Percentiles rank a stretch among this genome's conserved stretches.
Evolutionary conservation across 2,113 vertebrate species (phyloP).

Genomic region (Heterotilapia buettikoferi): DNA sequence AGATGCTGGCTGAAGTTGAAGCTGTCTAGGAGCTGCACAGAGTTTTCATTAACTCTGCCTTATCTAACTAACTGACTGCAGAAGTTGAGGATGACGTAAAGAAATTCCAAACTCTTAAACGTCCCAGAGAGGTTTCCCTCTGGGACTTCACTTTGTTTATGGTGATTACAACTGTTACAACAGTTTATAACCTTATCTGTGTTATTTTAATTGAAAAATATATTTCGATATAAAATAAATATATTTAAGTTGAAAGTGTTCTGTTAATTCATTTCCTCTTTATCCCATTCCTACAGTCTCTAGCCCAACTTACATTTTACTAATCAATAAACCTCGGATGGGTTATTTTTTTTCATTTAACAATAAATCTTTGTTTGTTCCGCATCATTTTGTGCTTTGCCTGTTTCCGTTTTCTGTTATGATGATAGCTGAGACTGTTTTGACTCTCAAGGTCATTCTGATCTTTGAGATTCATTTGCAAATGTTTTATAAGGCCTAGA

Average conservation of each 20-base stretch:
- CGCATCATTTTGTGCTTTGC: background rate
- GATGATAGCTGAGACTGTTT: background rate
- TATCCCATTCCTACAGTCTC: background rate
- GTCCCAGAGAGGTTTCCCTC: background rate
- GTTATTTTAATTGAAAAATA: background rate
- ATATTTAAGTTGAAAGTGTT: background rate
- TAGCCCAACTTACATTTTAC: background rate
- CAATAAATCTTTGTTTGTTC: background rate
- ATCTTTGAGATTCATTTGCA: background rate
- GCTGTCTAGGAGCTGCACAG: background rate
- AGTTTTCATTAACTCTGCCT: background rate
- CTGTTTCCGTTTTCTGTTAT: background rate
- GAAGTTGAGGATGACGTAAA: background rate
- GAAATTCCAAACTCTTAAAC: background rate
- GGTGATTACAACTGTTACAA: background rate
- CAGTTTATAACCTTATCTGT: background rate
- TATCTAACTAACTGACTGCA: background rate
- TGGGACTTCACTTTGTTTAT: background rate
- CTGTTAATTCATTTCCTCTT: background rate
- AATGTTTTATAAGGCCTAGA: background rate
- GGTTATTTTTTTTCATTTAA: fast-evolving
- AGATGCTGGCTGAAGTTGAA: background rate
- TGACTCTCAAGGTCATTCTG: background rate
- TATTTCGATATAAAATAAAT: background rate
- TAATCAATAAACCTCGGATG: fast-evolving